phyloP scores from a whole-genome alignment of 37 sponge, comb jelly and placozoan species.

The Eunapius fragilis region DNA sequence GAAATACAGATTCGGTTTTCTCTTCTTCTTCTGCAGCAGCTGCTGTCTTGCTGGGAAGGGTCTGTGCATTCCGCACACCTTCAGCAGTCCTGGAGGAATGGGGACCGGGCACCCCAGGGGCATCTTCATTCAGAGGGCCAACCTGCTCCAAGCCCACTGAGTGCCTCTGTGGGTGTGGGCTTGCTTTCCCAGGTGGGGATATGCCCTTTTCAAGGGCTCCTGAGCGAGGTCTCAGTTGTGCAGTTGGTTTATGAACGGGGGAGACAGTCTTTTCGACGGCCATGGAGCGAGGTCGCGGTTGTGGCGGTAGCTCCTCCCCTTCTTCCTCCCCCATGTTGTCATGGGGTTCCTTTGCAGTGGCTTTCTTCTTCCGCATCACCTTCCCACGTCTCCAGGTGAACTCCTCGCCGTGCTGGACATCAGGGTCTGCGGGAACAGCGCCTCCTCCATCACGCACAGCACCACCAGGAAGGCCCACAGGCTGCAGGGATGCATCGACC shows the following conservation, averaged over 20 bases:
- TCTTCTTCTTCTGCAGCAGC: background rate
- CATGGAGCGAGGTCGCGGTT: background rate
- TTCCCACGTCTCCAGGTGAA: background rate
- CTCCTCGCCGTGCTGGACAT: background rate
- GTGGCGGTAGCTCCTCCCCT: background rate
- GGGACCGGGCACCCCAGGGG: background rate
- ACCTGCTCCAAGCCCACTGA: background rate
- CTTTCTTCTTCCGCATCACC: background rate
- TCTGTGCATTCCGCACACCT: background rate
- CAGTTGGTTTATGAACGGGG: background rate
- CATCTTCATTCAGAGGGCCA: background rate
- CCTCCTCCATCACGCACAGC: background rate
- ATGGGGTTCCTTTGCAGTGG: background rate
- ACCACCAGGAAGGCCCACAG: background rate
- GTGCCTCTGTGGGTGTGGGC: background rate
- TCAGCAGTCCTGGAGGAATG: background rate
- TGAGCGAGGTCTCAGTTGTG: background rate
- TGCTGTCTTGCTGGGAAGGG: background rate
- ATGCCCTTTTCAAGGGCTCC: background rate
- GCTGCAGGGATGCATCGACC: background rate
- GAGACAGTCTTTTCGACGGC: background rate
- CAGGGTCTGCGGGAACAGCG: background rate
- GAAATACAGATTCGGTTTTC: background rate
- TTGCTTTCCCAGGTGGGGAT: background rate
- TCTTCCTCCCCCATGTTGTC: too few relatives aligned